Base-by-base conservation (phyloP, 2,888 invertebrate species). In the Volucella inflata region DNA sequence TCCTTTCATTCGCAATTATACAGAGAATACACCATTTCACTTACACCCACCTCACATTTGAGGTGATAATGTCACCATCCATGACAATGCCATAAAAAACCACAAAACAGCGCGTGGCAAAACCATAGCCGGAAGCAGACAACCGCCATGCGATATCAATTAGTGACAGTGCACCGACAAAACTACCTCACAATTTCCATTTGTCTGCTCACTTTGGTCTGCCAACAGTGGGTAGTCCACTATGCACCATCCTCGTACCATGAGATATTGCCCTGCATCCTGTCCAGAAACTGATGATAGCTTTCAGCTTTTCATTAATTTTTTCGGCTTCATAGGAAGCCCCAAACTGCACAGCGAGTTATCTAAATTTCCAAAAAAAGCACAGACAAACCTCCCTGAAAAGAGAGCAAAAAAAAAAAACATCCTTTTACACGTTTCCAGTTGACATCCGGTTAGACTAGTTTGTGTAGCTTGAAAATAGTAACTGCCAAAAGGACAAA, bases 61-160 rank as follows among this genome's bases (percentile, higher is more conserved):
- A 21, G 30, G 46, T 57, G 60, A 64, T 62, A 82, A 82, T 82
- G 77, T 55, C 71, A 64, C 62, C 76, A 74, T 62, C 40, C 62
- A 64, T 76, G 70, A 81, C 81, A 60, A 71, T 65, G 42, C 77
- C 48, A 40, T 30, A 77, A 60, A 82, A 82, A 72, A 40, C 82
- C 72, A 77, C 71, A 71, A 21, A 77, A 65, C 72, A 79, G 50
- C 64, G 74, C 74, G 68, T 78, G 79, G 83, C 68, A 57, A 70
- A 83, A 74, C 67, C 68, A 68, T 79, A 44, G 72, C 60, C 72
- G 74, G 83, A 79, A 83, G 72, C 74, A 74, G 79, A 74, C 83
- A 78, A 79, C 83, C 83, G 79, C 83, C 83, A 70, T 79, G 68
- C 83, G 83, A 83, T 83, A 83, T 79, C 79, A 83, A 83, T 83